phyloP scores from a whole-genome alignment of 2,888 invertebrate species.

The Dendrolimus pini region DNA sequence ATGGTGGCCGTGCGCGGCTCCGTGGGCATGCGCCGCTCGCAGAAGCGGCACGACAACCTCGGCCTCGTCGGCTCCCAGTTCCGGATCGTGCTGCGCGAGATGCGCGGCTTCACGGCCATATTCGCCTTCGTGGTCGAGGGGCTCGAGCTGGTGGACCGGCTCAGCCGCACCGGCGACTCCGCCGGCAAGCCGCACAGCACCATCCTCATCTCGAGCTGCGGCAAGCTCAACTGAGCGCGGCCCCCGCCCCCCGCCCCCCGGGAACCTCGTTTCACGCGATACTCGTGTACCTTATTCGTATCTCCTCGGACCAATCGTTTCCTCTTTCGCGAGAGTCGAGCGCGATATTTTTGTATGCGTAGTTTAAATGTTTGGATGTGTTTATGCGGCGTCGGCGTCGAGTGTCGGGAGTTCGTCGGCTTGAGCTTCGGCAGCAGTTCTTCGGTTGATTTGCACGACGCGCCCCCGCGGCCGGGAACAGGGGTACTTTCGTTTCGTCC shows the following conservation, averaged over 20 bases:
- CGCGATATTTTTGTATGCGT: conserved; percentile 29
- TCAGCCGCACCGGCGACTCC: conserved; percentile 85
- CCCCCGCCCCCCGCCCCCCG: conserved; percentile 5
- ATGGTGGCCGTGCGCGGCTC: conserved; percentile 85
- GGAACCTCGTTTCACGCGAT: not conserved
- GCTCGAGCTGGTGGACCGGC: conserved; percentile 85
- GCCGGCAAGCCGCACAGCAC: conserved; percentile 86
- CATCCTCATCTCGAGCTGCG: conserved; percentile 84
- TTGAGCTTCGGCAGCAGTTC: conserved; percentile 22
- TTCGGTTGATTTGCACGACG: not conserved
- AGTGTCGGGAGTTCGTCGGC: conserved; percentile 21
- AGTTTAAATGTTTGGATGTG: conserved; percentile 25
- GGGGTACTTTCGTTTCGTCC: not conserved
- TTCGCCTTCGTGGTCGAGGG: conserved; percentile 89
- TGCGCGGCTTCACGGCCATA: conserved; percentile 89
- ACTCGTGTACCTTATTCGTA: conserved; percentile 19
- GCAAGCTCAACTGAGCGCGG: conserved; percentile 77
- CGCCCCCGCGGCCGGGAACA: not conserved
- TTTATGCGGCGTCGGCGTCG: conserved; percentile 25
- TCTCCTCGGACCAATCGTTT: conserved; percentile 23
- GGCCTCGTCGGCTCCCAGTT: conserved; percentile 92
- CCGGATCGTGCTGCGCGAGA: conserved; percentile 87
- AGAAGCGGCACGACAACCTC: conserved; percentile 86
- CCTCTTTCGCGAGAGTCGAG: conserved; percentile 17
- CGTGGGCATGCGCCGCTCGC: conserved; percentile 88